Conservation (phyloP, 1,140 invertebrate genomes). For the Trialeurodes vaporariorum region DNA sequence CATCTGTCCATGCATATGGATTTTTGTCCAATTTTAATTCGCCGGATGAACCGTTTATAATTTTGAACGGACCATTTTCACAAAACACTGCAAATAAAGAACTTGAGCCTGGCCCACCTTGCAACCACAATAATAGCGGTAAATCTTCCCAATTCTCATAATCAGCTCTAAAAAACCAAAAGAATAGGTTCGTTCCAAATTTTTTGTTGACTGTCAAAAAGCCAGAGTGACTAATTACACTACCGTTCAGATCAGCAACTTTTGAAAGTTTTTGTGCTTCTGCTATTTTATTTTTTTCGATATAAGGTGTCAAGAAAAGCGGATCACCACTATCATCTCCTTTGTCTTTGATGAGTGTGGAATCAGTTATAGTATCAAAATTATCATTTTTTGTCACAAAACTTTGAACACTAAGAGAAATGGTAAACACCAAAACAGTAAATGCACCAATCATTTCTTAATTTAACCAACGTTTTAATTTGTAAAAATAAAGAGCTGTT, state of each 20-base stretch:
- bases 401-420: too few relatives aligned
- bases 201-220: constrained; percentile 57
- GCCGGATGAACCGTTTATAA: neutral
- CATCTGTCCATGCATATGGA: constrained; percentile 18
- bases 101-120: constrained; percentile 69
- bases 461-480: too few relatives aligned
- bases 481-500: too few relatives aligned
- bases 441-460: too few relatives aligned
- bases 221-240: constrained; percentile 41
- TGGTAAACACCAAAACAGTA: too few relatives aligned
- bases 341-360: too few relatives aligned
- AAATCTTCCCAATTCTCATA: neutral
- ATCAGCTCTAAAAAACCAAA: constrained; percentile 61
- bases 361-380: too few relatives aligned
- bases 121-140: constrained; percentile 63
- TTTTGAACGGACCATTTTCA: constrained; percentile 47
- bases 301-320: constrained; percentile 18
- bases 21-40: constrained; percentile 1
- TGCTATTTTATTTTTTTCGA: constrained; percentile 14
- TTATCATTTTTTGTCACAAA: too few relatives aligned
- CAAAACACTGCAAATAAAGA: constrained; percentile 69
- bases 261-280: constrained; percentile 14
- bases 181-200: constrained; percentile 47
- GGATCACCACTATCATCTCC: neutral
- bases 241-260: neutral